These are phyloP conservation scores for Drosophila greeni DNA, from an alignment of 2,888 invertebrate genomes.

Conservation along the genomic window DNA sequence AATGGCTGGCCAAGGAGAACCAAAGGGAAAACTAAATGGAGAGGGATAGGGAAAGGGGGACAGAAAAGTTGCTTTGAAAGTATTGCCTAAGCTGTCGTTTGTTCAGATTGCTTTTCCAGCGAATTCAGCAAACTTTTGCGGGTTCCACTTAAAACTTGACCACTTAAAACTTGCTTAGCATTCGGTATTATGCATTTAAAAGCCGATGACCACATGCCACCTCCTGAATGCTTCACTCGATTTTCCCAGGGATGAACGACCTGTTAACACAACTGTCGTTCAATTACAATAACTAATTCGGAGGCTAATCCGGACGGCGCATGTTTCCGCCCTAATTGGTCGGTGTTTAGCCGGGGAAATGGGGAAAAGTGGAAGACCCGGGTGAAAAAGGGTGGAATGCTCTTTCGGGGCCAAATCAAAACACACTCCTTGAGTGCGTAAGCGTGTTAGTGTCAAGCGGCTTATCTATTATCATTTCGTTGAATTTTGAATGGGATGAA, in stretches of 20 bases:
- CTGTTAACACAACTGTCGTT: conserved; percentile 26
- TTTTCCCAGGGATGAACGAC: conserved; percentile 9
- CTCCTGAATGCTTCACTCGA: neutral
- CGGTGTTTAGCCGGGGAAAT: conserved; percentile 14
- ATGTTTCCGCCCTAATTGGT: conserved; percentile 30
- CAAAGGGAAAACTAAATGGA: neutral
- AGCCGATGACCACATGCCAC: neutral
- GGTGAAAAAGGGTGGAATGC: conserved; percentile 12
- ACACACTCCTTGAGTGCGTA: conserved; percentile 36
- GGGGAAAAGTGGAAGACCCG: neutral
- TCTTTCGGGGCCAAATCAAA: conserved; percentile 31
- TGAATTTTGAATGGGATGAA: conserved; percentile 37
- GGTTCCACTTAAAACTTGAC: conserved; percentile 34
- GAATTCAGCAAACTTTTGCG: conserved; percentile 21
- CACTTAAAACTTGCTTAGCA: conserved; percentile 26
- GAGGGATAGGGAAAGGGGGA: neutral
- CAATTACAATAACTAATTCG: conserved; percentile 35
- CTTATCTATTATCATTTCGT: conserved; percentile 48
- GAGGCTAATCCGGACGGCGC: conserved; percentile 22
- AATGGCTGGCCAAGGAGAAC: conserved; percentile 8
- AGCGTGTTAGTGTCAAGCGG: conserved; percentile 37
- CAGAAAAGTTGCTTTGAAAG: conserved; percentile 12
- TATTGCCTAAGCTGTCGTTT: conserved; percentile 30
- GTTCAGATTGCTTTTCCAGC: conserved; percentile 14
- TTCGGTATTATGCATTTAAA: conserved; percentile 11